Evolutionary conservation across 2,888 invertebrate species (phyloP), one percentile per base, ranked within the genome.

Genomic region (Cheilosia pagana): DNA sequence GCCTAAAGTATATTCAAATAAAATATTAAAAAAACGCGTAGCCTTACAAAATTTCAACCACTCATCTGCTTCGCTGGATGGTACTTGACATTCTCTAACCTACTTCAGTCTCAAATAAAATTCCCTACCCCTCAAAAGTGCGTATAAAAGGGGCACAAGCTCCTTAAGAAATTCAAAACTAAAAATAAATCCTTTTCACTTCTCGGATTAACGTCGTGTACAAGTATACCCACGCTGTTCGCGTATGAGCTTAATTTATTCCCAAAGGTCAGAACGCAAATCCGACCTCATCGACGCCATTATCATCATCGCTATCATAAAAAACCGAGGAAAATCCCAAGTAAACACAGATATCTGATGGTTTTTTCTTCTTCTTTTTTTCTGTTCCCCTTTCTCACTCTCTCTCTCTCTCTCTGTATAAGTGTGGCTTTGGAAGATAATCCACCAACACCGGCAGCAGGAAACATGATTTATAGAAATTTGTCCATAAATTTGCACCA

Each of bases 401-500:
- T 4, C 50, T 3, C 19, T 2, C 21, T 52, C 16, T 55, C 28
- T 8, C 31, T 10, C 10, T 16, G 43, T 6, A 39, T 45, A 35
- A 43, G 31, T 14, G 28, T 25, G n/a, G 23, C 25, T 8, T 25
- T 19, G 31, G 41, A 50, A 23, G 10, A 21, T 16, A 75, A 70
- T 70, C 59, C 43, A 72, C 39, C 31, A 28, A 31, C 53, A 55
- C 41, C 55, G 43, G 28, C 65, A 55, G 57, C 67, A 74, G 57
- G 57, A 83, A 83, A 65, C 74, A 83, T 83, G 83, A 83, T 79
- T 83, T 79, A 83, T 83, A 83, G 79, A 68, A 83, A 83, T 83
- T 83, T 75, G 83, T 74, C 65, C 83, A 83, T 83, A 83, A 79
- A 83, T 83, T 83, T 83, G 79, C 83, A 53, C 74, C 83, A 75